Base-by-base conservation (phyloP, 1,140 invertebrate species). In the Helicoverpa armigera region DNA sequence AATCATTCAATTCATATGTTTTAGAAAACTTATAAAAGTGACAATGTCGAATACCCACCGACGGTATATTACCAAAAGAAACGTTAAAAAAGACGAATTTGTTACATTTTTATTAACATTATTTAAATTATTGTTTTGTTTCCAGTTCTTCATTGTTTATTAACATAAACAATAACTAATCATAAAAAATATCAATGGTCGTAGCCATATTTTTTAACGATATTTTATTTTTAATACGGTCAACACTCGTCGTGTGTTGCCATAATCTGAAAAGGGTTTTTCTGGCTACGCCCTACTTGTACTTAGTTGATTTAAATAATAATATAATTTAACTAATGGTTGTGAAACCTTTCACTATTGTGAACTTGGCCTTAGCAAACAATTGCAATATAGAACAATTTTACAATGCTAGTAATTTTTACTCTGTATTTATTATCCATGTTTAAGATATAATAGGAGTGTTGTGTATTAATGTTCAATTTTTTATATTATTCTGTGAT, bases 401-500 rank as follows among this genome's bases (percentile, higher is more conserved):
- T 75, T 75, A 61, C 58, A 61, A 51, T 51, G 73, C 58, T 61
- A 61, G 35, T 50, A 51, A 61, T 75, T 75, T 75, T 61, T 75
- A 77, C 50, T 77, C 61, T 65, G 23, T 65, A 77, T 77, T 77
- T 65, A 65, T 51, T 65, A 54, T 65, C 74, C 60, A 65, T 77
- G 12, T 31, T 35, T 54, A 31, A 43, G 43, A 48, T 50, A 63
- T 77, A 65, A 53, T 77, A 77, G 74, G 74, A 65, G 48, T 77
- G 74, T 77, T 77, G 56, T 76, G 58, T 43, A 43, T 60, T 31
- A 43, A 31, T 53, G 48, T 35, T 53, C n/a, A 35, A 51, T 61
- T 77, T n/a, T 77, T 65, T 77, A 73, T 77, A 35, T 77, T 76
- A 65, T 65, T 65, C 60, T 76, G 74, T 65, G 58, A 76, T 76